Evolutionary conservation across 2,113 vertebrate species (phyloP), one percentile per base, ranked within the genome.

Genomic region (Piprites chloris): DNA sequence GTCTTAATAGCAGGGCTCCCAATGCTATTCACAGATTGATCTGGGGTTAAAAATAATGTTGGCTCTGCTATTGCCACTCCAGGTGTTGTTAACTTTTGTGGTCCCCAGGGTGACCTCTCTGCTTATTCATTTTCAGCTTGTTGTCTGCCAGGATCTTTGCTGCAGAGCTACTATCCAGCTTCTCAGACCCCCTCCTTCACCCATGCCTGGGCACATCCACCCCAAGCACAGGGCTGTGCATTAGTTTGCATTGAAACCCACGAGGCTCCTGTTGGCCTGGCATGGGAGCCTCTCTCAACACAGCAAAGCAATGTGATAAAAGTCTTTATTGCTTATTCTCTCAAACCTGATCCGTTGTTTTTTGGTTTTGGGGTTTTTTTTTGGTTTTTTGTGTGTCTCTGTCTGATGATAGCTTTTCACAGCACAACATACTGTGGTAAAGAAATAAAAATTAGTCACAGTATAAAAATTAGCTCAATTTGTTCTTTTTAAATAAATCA

Each of bases 1-100:
- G 9, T 67, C 33, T 63, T 37, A 20, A 35, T 23, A 44, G 15
- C 71, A 52, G 47, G 30, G 23, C 9, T 83, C 39, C 23, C 59
- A 56, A 2, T 65, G 55, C 47, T 73, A 59, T n/a, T 39, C 56
- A 18, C 32, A 28, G 14, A 30, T 41, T 59, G 47, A 65, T 27
- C 28, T 19, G 30, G 21, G 42, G n/a, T 5, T 5, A 49, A 11
- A 68, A 46, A 6, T 32, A 21, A 20, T 49, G 14, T 27, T 16
- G 8, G 58, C 67, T 67, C 2, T 72, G 71, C 62, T 26, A 1
- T 37, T 1, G 4, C n/a, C 47, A 3, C 11, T 17, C 9, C 0
- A 4, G 17, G 3, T 28, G 71, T 3, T 71, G 28, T 13, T 85
- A 55, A 53, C n/a, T 22, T 59, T 55, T 26, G 5, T 0, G 2